These are phyloP conservation scores for Galleria mellonella DNA, from an alignment of 1,140 invertebrate species.

Conservation along the genomic window DNA sequence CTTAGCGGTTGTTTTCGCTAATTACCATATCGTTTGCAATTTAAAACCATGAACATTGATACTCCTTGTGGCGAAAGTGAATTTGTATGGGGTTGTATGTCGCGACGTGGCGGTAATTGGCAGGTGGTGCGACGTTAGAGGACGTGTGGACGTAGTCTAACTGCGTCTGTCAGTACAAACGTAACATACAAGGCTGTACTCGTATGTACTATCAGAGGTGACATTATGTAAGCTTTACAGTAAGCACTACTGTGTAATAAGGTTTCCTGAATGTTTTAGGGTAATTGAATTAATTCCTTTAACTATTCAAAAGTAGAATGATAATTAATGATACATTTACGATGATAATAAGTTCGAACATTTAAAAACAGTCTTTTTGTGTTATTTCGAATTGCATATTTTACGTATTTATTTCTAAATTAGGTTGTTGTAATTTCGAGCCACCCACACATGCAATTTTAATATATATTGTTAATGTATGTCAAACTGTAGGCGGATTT, in stretches of 20 bases:
- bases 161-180: conserved; percentile 19
- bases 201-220: background rate
- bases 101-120: conserved; percentile 38
- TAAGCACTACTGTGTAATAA: conserved; percentile 25
- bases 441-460: too few relatives aligned
- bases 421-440: too few relatives aligned
- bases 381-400: too few relatives aligned
- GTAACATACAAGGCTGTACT: background rate
- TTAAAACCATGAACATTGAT: conserved; percentile 50
- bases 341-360: too few relatives aligned
- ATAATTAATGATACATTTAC: too few relatives aligned
- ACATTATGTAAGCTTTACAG: conserved; percentile 41
- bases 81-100: conserved; percentile 38
- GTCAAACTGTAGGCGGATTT: too few relatives aligned
- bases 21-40: conserved; percentile 73
- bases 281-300: conserved; percentile 24
- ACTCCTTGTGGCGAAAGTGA: conserved; percentile 45
- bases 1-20: conserved; percentile 65
- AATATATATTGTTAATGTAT: too few relatives aligned
- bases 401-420: too few relatives aligned
- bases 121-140: conserved; percentile 37
- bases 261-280: conserved; percentile 43
- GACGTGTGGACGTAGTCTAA: conserved; percentile 34
- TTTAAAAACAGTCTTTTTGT: too few relatives aligned
- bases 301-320: too few relatives aligned